Evolutionary conservation across 2,888 invertebrate genomes (phyloP).

Genomic region (Tipula lateralis): DNA sequence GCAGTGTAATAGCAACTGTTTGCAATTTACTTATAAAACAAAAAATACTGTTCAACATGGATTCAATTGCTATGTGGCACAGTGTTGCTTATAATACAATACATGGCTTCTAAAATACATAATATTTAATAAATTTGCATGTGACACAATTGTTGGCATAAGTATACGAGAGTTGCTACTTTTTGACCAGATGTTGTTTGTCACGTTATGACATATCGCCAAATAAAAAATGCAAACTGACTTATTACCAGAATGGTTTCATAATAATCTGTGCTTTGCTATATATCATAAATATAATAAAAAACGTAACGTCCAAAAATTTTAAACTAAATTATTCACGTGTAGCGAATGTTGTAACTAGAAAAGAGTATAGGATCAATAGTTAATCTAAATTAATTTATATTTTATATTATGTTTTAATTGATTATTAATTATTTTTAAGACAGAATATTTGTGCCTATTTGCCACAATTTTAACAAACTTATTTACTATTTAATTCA

Average conservation of each 20-base stretch:
- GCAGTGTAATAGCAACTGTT: not conserved
- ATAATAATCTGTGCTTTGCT: not conserved
- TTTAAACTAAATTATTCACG: not conserved
- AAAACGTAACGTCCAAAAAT: not conserved
- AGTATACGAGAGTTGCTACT: not conserved
- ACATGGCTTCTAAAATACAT: not conserved
- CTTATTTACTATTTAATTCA: not conserved
- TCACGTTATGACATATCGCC: not conserved
- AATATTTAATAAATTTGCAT: not conserved
- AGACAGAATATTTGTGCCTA: not conserved
- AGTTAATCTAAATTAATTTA: not conserved
- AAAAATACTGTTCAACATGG: constrained; percentile 15
- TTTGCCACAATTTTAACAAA: not conserved
- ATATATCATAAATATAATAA: not conserved
- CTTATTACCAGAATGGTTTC: not conserved
- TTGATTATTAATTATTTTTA: not conserved
- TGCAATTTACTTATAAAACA: not conserved
- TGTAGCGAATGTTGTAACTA: not conserved
- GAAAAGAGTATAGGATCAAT: not conserved
- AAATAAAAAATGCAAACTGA: not conserved
- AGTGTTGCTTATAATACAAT: not conserved
- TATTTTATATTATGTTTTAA: not conserved
- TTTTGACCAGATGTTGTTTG: constrained; percentile 24
- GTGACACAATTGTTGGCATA: not conserved
- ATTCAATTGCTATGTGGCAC: not conserved